Evolutionary conservation across 2,888 invertebrate species (phyloP).

Genomic region (Cheilosia urbana): DNA sequence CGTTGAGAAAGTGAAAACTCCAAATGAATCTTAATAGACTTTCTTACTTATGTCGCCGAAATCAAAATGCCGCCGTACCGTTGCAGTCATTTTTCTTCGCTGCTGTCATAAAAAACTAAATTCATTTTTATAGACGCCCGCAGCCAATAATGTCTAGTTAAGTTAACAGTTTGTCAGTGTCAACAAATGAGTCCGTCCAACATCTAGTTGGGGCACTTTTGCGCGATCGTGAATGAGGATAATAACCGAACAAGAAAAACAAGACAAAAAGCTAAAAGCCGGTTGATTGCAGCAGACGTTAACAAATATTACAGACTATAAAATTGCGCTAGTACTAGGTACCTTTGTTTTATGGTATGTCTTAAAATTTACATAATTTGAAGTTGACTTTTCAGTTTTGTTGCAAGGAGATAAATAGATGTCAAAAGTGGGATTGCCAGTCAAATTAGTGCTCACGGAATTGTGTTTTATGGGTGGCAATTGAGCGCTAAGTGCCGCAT

Average conservation of each 20-base stretch:
- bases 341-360: slow-evolving; percentile 49
- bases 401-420: slow-evolving; percentile 11
- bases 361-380: slow-evolving; percentile 49
- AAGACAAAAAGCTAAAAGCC: slow-evolving; percentile 10
- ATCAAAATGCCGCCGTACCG: slow-evolving; percentile 34
- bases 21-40: slow-evolving; percentile 70
- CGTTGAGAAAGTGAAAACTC: slow-evolving; percentile 70
- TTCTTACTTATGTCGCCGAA: slow-evolving; percentile 46
- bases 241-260: not conserved
- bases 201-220: slow-evolving; percentile 19
- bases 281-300: slow-evolving; percentile 29
- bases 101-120: slow-evolving; percentile 46
- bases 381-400: slow-evolving; percentile 19
- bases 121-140: slow-evolving; percentile 54
- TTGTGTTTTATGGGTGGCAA: slow-evolving; percentile 24
- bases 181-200: slow-evolving; percentile 27
- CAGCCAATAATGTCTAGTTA: slow-evolving; percentile 41
- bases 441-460: slow-evolving; percentile 18
- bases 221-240: slow-evolving; percentile 6
- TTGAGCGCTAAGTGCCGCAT: slow-evolving; percentile 14
- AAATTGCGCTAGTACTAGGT: slow-evolving; percentile 16
- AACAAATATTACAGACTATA: slow-evolving; percentile 27
- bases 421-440: not conserved
- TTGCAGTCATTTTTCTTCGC: not conserved
- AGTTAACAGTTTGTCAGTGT: slow-evolving; percentile 33